Evolutionary conservation across 1,140 invertebrate species (phyloP).

Genomic region (Choristoneura fumiferana): DNA sequence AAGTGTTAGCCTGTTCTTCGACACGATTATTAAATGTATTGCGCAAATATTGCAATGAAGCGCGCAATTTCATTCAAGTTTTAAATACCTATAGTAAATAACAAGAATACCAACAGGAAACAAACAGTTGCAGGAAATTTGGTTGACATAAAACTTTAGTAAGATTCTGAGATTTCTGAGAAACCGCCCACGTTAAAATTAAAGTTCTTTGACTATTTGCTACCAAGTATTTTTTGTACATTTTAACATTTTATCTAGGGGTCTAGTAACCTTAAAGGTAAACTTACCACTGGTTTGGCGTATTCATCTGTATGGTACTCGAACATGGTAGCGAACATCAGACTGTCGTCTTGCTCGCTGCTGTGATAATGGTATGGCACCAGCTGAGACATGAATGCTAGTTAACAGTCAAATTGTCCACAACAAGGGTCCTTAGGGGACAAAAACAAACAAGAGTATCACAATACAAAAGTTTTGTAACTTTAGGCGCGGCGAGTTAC

Average conservation of each 20-base stretch:
- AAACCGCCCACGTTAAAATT: too few species aligned
- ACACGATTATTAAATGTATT: conserved; percentile 5
- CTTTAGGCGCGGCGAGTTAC: conserved; percentile 44
- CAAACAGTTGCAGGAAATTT: too few species aligned
- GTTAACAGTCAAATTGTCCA: conserved; percentile 33
- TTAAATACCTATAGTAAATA: too few species aligned
- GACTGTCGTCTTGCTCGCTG: conserved; percentile 74
- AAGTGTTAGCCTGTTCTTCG: conserved; percentile 11
- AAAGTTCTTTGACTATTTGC: too few species aligned
- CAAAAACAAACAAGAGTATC: conserved; percentile 22
- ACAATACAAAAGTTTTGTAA: conserved; percentile 39
- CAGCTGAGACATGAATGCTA: conserved; percentile 74
- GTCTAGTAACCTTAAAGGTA: neutral
- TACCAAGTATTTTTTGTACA: too few species aligned
- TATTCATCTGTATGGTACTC: conserved; percentile 74
- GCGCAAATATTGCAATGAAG: neutral
- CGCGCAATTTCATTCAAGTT: too few species aligned
- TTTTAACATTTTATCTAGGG: too few species aligned
- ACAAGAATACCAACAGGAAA: too few species aligned
- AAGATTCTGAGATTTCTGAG: too few species aligned
- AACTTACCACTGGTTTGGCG: conserved; percentile 69
- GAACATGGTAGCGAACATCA: conserved; percentile 78
- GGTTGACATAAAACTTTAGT: too few species aligned
- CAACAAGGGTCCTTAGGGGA: conserved; percentile 41
- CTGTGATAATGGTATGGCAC: conserved; percentile 69